phyloP scores from a whole-genome alignment of 2,797 vertebrate genomes.

The Percopsis omiscomaycus region DNA sequence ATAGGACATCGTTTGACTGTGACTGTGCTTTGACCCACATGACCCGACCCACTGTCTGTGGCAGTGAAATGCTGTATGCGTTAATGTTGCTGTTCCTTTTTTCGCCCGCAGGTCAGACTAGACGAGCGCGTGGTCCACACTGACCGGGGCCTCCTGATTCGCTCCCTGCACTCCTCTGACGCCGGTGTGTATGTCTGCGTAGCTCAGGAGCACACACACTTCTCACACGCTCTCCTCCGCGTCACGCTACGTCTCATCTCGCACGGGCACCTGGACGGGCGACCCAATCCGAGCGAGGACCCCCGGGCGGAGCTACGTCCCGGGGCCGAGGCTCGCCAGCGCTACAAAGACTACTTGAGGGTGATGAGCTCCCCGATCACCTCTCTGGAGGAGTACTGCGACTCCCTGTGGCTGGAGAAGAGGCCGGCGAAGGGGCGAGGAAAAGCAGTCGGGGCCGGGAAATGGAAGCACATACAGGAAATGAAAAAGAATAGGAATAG shows the following conservation, averaged over 20 bases:
- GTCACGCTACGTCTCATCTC: conserved; percentile 87
- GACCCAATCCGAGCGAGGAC: conserved; percentile 78
- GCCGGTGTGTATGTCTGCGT: conserved; percentile 87
- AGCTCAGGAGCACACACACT: conserved; percentile 89
- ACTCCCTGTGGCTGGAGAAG: conserved; percentile 93
- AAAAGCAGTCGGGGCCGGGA: conserved; percentile 80
- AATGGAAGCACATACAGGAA: conserved; percentile 97
- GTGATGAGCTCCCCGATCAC: conserved; percentile 85
- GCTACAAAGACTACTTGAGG: conserved; percentile 95
- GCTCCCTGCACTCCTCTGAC: conserved; percentile 85
- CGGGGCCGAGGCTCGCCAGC: conserved; percentile 81
- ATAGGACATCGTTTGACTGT: too few relatives aligned
- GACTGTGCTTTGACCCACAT: too few relatives aligned
- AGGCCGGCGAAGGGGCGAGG: conserved; percentile 66
- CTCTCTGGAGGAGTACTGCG: conserved; percentile 94
- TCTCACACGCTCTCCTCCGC: conserved; percentile 85
- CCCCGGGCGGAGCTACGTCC: conserved; percentile 72
- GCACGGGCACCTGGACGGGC: conserved; percentile 83
- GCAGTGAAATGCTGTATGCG: neutral
- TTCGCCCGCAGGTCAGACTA: conserved; percentile 78
- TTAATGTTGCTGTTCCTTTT: neutral
- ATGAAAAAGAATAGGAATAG: conserved; percentile 93
- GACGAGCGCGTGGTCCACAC: conserved; percentile 90
- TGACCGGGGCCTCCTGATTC: conserved; percentile 88
- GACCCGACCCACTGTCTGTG: too few relatives aligned